These are phyloP conservation scores for Ciconia stormi DNA, from an alignment of 2,113 vertebrate species.

Conservation along the genomic window DNA sequence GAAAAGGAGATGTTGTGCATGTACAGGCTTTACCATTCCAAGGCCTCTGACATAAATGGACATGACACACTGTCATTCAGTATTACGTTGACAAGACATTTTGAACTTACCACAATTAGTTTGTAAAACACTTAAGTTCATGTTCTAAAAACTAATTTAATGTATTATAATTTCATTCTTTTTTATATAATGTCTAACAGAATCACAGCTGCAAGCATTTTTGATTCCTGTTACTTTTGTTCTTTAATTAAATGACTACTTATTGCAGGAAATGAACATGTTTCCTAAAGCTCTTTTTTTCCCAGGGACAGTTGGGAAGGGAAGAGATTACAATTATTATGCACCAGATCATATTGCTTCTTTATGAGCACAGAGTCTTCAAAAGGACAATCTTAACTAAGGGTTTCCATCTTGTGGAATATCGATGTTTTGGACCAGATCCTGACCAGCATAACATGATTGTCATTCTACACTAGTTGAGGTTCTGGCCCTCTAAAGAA, in stretches of 20 bases:
- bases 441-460: not conserved
- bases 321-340: not conserved
- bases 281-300: conserved; percentile 27
- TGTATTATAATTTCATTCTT: conserved; percentile 77
- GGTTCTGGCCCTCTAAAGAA: not conserved
- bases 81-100: conserved; percentile 74
- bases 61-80: conserved; percentile 66
- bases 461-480: not conserved
- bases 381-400: not conserved
- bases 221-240: conserved; percentile 82
- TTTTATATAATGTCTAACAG: conserved; percentile 80
- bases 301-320: not conserved
- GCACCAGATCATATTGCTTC: not conserved
- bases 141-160: conserved; percentile 93
- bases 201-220: conserved; percentile 76
- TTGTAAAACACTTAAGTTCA: conserved; percentile 95
- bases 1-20: conserved; percentile 81
- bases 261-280: conserved; percentile 73
- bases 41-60: conserved; percentile 71
- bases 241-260: conserved; percentile 83
- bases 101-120: conserved; percentile 85
- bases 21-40: conserved; percentile 79
- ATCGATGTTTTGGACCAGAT: not conserved
- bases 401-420: not conserved
- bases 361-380: not conserved